Evolutionary conservation across 2,113 vertebrate species (phyloP), one percentile per base, ranked within the genome.

Genomic region (Oreochromis niloticus): DNA sequence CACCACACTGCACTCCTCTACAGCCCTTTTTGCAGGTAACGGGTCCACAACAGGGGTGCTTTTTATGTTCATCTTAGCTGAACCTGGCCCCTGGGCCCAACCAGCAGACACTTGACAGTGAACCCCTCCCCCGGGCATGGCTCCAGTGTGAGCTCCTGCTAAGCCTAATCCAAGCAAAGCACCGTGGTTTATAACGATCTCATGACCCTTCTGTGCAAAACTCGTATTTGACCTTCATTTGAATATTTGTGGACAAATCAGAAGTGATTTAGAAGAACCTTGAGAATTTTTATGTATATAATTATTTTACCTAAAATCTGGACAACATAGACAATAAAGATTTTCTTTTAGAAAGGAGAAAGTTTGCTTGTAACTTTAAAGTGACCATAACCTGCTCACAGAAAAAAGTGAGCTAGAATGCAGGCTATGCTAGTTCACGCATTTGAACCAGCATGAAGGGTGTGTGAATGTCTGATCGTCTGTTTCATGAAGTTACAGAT

Each of bases 181-280:
- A 36, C 61, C 0, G 3, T 36, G 34, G 2, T 66, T 66, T n/a
- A 36, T 66, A 5, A 66, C 6, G 0, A 10, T n/a, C 61, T 66
- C 10, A 2, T 66, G 32, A 66, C 17, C 32, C 32, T n/a, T 6
- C 22, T 43, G 22, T 73, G 22, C 39, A 46, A 73, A 73, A 73
- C 61, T 66, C 11, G 5, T 12, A 12, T 41, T 41, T 12, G 41
- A 41, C 39, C 39, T 9, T 41, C 39, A 41, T 41, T 41, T 41
- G 9, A 41, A 41, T 41, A 41, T 39, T 39, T 9, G 36, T 39
- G 36, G 8, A 39, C 36, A 9, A 39, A 39, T 39, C 9, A 39
- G 36, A 39, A 39, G 36, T 39, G 36, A 39, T 39, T 9, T 39
- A 39, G 36, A 39, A 39, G 36, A 39, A 39, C 36, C 9, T 39